Base-by-base conservation (phyloP, 2,113 vertebrate species). In the Turnix velox region DNA sequence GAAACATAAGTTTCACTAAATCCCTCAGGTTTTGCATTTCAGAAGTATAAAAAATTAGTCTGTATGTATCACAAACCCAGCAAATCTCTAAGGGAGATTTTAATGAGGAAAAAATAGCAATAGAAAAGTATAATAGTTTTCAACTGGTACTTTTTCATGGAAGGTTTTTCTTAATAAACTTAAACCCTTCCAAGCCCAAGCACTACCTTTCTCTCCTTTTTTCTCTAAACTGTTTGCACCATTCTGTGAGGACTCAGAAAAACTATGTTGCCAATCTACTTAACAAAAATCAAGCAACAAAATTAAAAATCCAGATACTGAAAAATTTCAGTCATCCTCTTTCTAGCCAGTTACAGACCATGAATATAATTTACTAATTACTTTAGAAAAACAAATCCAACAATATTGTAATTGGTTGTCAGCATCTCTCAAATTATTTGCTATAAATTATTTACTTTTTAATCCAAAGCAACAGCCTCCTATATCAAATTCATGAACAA, bases 381-480 rank as follows among this genome's bases (percentile, higher is more conserved):
- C 27, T 74, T 69, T 27, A 73, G 45, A 66, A 83, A 84, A 79
- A 62, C 20, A 87, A 78, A 89, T 57, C 17, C 40, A 84, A 68
- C 42, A 57, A 46, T 78, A 78, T n/a, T 85, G 23, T 65, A 89
- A 85, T 37, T 68, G 31, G 20, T 30, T 91, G 59, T 76, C 75
- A 85, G 12, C 1, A 2, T 31, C 51, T 90, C 18, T 52, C 23
- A 77, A 42, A 69, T 87, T 87, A 68, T 22, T 89, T 76, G 27
- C 62, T 52, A 85, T 69, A 66, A 90, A 83, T 95, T 90, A 82
- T 84, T 93, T 54, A 52, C 25, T 75, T 92, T 43, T 18, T 93
- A 87, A 93, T 83, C 39, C 58, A 73, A 87, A 83, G 23, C 24
- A 95, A 80, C 63, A 85, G 27, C 45, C 79, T 69, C 27, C 46